Evolutionary conservation across 2,113 vertebrate species (phyloP).

Genomic region (Eudyptes chrysolophus): DNA sequence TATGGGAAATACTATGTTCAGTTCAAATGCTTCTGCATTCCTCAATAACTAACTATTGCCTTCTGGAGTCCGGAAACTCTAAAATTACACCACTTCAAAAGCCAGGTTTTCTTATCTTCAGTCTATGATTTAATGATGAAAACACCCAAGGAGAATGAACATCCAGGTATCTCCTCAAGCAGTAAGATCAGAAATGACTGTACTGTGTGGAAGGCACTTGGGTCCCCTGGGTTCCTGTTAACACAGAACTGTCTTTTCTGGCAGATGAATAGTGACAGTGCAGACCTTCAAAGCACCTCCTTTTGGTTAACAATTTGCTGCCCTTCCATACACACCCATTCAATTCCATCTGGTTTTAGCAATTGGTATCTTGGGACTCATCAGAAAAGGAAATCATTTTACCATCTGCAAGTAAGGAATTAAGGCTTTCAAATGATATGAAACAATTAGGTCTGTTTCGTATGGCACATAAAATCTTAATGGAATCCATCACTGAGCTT

Average conservation of each 20-base stretch:
- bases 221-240: neutral
- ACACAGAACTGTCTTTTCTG: neutral
- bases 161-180: neutral
- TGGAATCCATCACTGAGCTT: neutral
- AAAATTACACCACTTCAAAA: neutral
- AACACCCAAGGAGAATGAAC: neutral
- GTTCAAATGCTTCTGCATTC: neutral
- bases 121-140: neutral
- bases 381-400: neutral
- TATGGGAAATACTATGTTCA: neutral
- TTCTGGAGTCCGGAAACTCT: neutral
- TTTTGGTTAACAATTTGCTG: neutral
- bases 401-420: neutral
- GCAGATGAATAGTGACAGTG: neutral
- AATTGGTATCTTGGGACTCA: neutral
- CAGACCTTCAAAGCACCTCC: neutral
- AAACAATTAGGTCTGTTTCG: neutral
- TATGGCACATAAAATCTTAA: neutral
- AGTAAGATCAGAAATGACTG: neutral
- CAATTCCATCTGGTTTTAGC: neutral
- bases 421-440: neutral
- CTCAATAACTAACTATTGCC: neutral
- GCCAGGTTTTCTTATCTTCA: neutral
- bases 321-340: neutral
- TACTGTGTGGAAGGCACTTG: neutral